phyloP scores from a whole-genome alignment of 2,888 invertebrate species.

The Spilarctia lutea region DNA sequence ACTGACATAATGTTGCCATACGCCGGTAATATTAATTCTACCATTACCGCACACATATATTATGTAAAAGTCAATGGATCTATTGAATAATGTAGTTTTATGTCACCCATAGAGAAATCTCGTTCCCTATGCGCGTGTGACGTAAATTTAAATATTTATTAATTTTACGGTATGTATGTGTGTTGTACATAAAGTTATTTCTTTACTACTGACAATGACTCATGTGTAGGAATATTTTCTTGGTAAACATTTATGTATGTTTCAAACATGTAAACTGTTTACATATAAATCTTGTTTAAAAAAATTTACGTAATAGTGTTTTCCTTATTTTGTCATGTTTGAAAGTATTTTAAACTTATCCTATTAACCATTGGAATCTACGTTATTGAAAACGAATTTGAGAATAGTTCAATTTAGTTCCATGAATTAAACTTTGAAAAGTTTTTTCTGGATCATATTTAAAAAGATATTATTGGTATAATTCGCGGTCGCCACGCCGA shows the following conservation, averaged over 20 bases:
- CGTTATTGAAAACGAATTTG: too few species aligned
- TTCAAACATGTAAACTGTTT: not conserved
- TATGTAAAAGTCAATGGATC: constrained; percentile 44
- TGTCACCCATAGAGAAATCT: constrained; percentile 29
- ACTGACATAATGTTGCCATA: constrained; percentile 50
- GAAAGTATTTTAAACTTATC: too few species aligned
- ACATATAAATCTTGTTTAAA: not conserved
- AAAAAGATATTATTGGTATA: not conserved
- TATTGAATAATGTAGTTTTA: constrained; percentile 34
- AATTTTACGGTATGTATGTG: not conserved
- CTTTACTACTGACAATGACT: not conserved
- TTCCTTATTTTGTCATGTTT: too few species aligned
- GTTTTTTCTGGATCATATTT: not conserved
- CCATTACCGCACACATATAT: constrained; percentile 42
- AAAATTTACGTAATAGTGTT: not conserved
- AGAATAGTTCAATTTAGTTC: not conserved
- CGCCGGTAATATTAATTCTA: constrained; percentile 47
- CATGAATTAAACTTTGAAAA: not conserved
- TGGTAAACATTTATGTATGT: not conserved
- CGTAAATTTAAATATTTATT: constrained; percentile 11
- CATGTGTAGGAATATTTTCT: not conserved
- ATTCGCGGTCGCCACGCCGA: too few species aligned
- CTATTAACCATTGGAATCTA: too few species aligned
- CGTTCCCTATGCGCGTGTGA: constrained; percentile 15
- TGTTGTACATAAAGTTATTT: not conserved